A percentile compares a stretch with the other conserved stretches of the same genome.
Evolutionary conservation across 2,888 invertebrate genomes (phyloP).

Genomic region (Cerastis leucographa): DNA sequence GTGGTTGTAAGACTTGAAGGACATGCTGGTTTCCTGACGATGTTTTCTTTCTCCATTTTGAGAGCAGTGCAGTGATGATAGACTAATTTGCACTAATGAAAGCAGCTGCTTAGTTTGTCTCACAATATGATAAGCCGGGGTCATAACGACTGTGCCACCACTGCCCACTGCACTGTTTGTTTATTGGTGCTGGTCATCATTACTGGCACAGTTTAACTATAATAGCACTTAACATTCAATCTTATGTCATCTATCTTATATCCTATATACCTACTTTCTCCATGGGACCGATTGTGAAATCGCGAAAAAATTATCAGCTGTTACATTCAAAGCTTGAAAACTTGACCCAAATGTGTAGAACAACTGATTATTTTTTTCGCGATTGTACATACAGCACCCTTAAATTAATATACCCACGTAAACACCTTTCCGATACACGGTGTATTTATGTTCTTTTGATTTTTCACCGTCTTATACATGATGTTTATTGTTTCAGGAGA

Average conservation of each 20-base stretch:
- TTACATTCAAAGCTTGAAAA: neutral
- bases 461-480: neutral
- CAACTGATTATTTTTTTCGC: neutral
- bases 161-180: neutral
- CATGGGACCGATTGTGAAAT: neutral
- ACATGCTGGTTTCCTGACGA: neutral
- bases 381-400: neutral
- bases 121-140: neutral
- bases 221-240: neutral
- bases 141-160: neutral
- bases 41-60: neutral
- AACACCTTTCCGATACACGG: neutral
- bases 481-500: slow-evolving; percentile 56
- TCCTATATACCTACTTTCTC: neutral
- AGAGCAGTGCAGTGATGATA: neutral
- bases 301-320: neutral
- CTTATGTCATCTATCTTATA: neutral
- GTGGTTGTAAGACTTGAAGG: no score
- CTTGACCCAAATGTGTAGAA: neutral
- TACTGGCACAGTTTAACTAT: neutral
- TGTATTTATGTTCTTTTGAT: neutral
- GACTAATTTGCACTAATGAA: neutral
- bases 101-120: neutral
- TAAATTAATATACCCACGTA: neutral
- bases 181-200: slow-evolving; percentile 11